These are phyloP conservation scores for Amblyopsis hoosieri DNA, from an alignment of 2,797 vertebrate species.

Conservation along the genomic window DNA sequence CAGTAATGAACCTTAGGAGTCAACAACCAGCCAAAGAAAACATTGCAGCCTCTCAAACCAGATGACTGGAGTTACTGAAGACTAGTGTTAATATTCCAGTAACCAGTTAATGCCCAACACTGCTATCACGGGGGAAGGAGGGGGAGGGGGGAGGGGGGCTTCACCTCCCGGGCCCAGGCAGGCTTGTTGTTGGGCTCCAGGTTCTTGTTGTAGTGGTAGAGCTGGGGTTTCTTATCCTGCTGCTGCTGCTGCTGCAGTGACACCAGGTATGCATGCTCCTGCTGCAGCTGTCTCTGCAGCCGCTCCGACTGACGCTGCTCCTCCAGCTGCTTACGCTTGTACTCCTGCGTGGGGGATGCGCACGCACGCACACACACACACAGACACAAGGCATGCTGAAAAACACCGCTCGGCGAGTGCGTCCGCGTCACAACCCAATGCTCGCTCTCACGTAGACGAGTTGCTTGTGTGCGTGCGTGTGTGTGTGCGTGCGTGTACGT, in stretches of 20 bases:
- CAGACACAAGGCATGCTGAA: neutral
- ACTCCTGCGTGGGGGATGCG: constrained; percentile 76
- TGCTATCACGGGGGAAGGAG: no score
- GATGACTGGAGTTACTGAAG: no score
- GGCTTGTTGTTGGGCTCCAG: constrained; percentile 88
- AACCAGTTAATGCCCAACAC: no score
- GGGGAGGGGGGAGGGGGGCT: neutral
- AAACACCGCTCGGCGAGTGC: no score
- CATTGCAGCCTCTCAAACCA: no score
- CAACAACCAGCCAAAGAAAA: no score
- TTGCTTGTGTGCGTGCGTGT: no score
- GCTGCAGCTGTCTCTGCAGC: constrained; percentile 91
- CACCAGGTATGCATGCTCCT: constrained; percentile 92
- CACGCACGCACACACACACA: neutral
- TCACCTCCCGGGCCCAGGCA: constrained; percentile 85
- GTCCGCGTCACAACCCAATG: neutral
- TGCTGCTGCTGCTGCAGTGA: constrained; percentile 84
- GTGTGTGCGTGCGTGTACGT: no score
- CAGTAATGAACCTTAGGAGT: no score
- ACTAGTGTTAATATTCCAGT: no score
- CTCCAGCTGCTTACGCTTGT: constrained; percentile 93
- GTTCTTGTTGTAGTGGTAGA: constrained; percentile 90
- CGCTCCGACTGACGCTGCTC: constrained; percentile 93
- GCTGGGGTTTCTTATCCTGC: constrained; percentile 86
- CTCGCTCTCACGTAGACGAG: neutral